These are phyloP conservation scores for Arenaria interpres DNA, from an alignment of 2,113 vertebrate species.

Conservation along the genomic window DNA sequence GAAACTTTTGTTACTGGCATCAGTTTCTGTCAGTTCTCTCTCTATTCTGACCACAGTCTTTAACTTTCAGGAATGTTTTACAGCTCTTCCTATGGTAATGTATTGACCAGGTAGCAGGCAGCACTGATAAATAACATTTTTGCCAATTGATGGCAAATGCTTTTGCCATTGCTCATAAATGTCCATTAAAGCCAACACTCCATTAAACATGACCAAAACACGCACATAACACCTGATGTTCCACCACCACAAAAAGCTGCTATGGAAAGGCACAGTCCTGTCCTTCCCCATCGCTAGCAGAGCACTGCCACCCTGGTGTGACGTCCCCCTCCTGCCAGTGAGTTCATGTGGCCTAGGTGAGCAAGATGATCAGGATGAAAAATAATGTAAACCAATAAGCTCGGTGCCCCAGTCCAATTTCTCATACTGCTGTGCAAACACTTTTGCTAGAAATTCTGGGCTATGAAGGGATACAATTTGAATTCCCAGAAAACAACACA, in stretches of 20 bases:
- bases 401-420: not conserved
- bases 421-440: not conserved
- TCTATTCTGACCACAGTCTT: not conserved
- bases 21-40: fast-evolving
- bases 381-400: not conserved
- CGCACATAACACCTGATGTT: fast-evolving
- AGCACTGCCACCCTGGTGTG: not conserved
- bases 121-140: not conserved
- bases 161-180: not conserved
- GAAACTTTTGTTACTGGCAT: not conserved
- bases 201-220: not conserved
- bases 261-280: not conserved
- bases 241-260: not conserved
- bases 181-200: not conserved
- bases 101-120: not conserved
- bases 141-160: not conserved
- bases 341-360: fast-evolving
- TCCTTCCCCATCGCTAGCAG: not conserved
- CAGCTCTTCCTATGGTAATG: no score
- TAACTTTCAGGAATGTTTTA: not conserved
- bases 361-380: not conserved
- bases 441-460: not conserved
- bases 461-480: not conserved
- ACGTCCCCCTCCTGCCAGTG: not conserved
- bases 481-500: not conserved